Base-by-base conservation (phyloP, 37 sponge, comb jelly and placozoan species). In the Dysidea cf. avara region DNA sequence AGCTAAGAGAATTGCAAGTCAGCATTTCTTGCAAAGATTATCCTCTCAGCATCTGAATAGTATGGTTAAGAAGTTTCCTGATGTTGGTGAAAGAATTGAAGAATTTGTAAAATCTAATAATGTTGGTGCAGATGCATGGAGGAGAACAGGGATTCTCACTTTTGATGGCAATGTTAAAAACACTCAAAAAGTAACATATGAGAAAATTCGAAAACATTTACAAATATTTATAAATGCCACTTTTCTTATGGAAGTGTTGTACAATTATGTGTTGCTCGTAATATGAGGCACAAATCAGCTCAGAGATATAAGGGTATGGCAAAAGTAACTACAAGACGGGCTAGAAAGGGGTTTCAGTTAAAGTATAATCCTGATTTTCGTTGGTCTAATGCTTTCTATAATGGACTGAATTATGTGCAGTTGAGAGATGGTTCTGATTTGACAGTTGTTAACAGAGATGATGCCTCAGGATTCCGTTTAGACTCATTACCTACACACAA, bases 91-190 rank as follows among this genome's bases (percentile, higher is more conserved):
- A 49, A 53, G 48, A 1, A 75, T 75, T 46, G 76, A 75, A 49
- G 50, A 48, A 21, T 75, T 50, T 75, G 61, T 75, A 18, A 14
- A 26, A 38, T 51, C 48, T 25, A 35, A 63, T 24, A 18, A 35
- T 2, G 49, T 73, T 36, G 75, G 82, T 31, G 82, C 75, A n/a
- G 82, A 81, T 30, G 50, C 61, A 0, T 74, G 82, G 82, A 24
- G 82, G 0, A 28, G 82, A 39, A 81, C 82, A n/a, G 82, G 75
- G 1, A 61, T 81, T 0, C 52, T 81, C 2, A 81, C 75, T 1
- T 81, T 81, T 55, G 82, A 81, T 74, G 82, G 82, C 5, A 81
- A 81, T 56, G 7, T 7, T 3, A 47, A 81, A 13, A 7, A 74
- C 11, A 73, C 72, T 25, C 32, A 47, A 28, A 72, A 81, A 63